A percentile compares a stretch with the other conserved stretches of the same genome.
Conservation (phyloP, 2,888 invertebrate genomes). For the Scrobipalpa costella region DNA sequence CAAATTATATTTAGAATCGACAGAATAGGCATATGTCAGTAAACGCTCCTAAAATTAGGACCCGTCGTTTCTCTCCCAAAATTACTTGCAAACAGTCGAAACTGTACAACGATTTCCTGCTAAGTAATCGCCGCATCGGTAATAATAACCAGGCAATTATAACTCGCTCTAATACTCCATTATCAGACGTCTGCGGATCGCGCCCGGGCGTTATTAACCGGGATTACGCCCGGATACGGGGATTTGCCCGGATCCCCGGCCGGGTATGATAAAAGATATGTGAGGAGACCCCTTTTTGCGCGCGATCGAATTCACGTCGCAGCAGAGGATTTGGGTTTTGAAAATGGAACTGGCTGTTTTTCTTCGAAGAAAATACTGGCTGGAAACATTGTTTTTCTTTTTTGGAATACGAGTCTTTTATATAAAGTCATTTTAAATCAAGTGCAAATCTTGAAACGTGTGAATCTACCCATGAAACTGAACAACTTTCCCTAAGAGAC, state of each 20-base stretch:
- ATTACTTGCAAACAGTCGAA: slow-evolving; percentile 21
- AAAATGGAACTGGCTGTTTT: slow-evolving; percentile 14
- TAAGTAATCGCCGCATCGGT: slow-evolving; percentile 50
- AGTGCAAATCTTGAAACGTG: no score
- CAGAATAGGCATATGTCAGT: no score
- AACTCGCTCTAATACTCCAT: slow-evolving; percentile 70
- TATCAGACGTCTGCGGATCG: slow-evolving; percentile 61
- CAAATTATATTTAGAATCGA: no score
- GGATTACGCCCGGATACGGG: slow-evolving; percentile 79
- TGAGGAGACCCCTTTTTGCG: slow-evolving; percentile 47
- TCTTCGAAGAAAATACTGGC: not conserved
- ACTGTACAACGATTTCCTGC: slow-evolving; percentile 32
- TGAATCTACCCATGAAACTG: no score
- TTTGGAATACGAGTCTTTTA: not conserved
- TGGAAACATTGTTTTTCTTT: not conserved
- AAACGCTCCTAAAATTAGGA: not conserved
- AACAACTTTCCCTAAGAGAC: no score
- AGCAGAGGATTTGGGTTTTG: slow-evolving; percentile 4
- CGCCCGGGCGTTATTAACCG: slow-evolving; percentile 73
- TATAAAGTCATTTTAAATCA: no score
- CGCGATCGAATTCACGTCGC: slow-evolving; percentile 37
- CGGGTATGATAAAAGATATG: slow-evolving; percentile 78
- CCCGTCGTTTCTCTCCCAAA: not conserved
- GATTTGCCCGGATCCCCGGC: slow-evolving; percentile 76
- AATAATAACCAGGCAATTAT: slow-evolving; percentile 70